These are phyloP conservation scores for Pseudomyrmex dendroicus DNA, from an alignment of 1,140 invertebrate species.

Conservation along the genomic window DNA sequence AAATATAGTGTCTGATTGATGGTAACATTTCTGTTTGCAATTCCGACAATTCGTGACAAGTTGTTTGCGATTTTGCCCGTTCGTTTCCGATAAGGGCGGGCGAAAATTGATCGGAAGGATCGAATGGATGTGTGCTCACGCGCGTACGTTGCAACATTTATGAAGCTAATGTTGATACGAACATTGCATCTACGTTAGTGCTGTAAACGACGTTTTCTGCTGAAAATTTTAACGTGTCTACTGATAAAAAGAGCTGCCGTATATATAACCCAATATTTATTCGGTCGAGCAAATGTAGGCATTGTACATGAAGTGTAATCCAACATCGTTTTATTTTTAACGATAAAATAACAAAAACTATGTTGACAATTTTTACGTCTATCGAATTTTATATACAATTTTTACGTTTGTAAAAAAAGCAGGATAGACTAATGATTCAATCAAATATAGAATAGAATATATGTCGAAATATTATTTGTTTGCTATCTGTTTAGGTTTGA, in stretches of 20 bases:
- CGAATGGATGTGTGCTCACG: background rate
- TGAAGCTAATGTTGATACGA: background rate
- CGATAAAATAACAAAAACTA: too few species aligned
- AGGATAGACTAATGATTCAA: too few species aligned
- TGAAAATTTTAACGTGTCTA: background rate
- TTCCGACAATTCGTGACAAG: background rate
- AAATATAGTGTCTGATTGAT: background rate
- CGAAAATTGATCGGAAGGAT: background rate
- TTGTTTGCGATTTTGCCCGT: background rate
- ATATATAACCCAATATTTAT: background rate
- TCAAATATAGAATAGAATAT: too few species aligned
- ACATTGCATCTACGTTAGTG: background rate
- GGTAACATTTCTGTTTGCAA: background rate
- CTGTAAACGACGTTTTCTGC: background rate
- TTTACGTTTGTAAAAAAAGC: too few species aligned
- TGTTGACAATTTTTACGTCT: too few species aligned
- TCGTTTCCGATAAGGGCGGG: background rate
- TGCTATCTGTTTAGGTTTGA: background rate
- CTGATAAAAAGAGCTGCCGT: too few species aligned
- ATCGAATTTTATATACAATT: too few species aligned
- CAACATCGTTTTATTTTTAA: too few species aligned
- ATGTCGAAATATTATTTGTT: background rate
- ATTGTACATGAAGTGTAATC: too few species aligned
- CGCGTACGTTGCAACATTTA: constrained; percentile 5
- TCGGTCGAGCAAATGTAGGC: too few species aligned